Conservation (phyloP, 2,113 vertebrate species). For the Mustela lutreola region DNA sequence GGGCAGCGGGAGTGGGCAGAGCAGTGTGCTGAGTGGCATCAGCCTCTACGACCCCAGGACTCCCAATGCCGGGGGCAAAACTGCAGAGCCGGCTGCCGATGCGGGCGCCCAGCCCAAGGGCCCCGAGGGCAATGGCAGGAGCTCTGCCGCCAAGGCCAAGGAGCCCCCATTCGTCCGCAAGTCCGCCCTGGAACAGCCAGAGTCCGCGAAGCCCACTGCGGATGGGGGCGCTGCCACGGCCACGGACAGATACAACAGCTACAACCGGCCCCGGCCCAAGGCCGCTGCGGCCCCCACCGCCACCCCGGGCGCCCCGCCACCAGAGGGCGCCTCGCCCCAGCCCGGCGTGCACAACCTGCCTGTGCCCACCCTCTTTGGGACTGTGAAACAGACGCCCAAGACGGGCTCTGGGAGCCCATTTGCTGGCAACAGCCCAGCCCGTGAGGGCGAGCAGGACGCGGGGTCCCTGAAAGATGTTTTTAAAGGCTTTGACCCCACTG, state of each 20-base stretch:
- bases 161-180: conserved; percentile 94
- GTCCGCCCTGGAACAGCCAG: conserved; percentile 93
- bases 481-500: conserved; percentile 97
- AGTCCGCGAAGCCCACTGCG: conserved; percentile 84
- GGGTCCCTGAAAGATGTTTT: conserved; percentile 97
- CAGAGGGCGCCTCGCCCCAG: conserved; percentile 77
- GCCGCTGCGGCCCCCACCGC: conserved; percentile 81
- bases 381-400: conserved; percentile 92
- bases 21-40: conserved; percentile 94
- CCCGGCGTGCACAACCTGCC: conserved; percentile 93
- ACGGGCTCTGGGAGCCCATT: conserved; percentile 92
- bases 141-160: conserved; percentile 86
- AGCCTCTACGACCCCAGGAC: conserved; percentile 95
- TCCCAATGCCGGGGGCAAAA: conserved; percentile 85
- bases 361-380: conserved; percentile 92
- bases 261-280: conserved; percentile 94
- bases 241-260: conserved; percentile 96
- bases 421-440: conserved; percentile 93
- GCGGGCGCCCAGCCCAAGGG: conserved; percentile 82
- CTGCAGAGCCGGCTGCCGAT: neutral
- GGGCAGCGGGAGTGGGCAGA: conserved; percentile 87
- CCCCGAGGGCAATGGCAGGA: conserved; percentile 66
- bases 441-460: conserved; percentile 91
- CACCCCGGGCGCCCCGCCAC: rapidly evolving
- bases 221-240: conserved; percentile 74